A percentile compares a stretch with the other conserved stretches of the same genome.
phyloP scores from a whole-genome alignment of 2,888 invertebrate species.

The Drosophila limbata region DNA sequence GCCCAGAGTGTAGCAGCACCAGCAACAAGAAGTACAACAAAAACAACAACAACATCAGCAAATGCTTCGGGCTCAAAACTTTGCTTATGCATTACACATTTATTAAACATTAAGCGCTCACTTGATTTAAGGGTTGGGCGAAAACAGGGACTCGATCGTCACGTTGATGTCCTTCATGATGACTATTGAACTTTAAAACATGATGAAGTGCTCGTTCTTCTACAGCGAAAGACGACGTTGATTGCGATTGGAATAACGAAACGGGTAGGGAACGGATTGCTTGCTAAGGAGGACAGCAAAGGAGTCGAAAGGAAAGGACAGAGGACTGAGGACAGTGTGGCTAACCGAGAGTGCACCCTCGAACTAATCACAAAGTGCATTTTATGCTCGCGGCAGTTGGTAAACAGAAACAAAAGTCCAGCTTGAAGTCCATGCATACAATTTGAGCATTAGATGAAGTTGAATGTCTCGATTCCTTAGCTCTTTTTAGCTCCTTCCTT shows the following conservation, averaged over 20 bases:
- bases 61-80: slow-evolving; percentile 65
- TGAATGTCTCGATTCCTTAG: slow-evolving; percentile 24
- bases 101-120: slow-evolving; percentile 76
- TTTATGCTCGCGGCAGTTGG: slow-evolving; percentile 78
- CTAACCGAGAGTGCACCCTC: slow-evolving; percentile 62
- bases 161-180: slow-evolving; percentile 78
- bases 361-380: slow-evolving; percentile 81
- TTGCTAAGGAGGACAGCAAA: neutral
- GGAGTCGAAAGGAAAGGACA: neutral
- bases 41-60: slow-evolving; percentile 25
- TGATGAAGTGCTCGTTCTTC: slow-evolving; percentile 68
- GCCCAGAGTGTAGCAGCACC: slow-evolving; percentile 33
- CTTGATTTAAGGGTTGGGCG: slow-evolving; percentile 71
- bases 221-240: slow-evolving; percentile 62
- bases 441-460: slow-evolving; percentile 66
- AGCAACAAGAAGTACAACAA: slow-evolving; percentile 21
- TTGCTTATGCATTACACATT: slow-evolving; percentile 79
- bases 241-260: slow-evolving; percentile 12
- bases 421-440: slow-evolving; percentile 73
- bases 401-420: slow-evolving; percentile 79
- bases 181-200: slow-evolving; percentile 79
- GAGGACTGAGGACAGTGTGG: slow-evolving; percentile 13
- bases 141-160: slow-evolving; percentile 54
- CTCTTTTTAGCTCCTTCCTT: neutral
- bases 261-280: slow-evolving; percentile 20